Evolutionary conservation across 2,113 vertebrate genomes (phyloP).

Genomic region (Pollachius pollachius): DNA sequence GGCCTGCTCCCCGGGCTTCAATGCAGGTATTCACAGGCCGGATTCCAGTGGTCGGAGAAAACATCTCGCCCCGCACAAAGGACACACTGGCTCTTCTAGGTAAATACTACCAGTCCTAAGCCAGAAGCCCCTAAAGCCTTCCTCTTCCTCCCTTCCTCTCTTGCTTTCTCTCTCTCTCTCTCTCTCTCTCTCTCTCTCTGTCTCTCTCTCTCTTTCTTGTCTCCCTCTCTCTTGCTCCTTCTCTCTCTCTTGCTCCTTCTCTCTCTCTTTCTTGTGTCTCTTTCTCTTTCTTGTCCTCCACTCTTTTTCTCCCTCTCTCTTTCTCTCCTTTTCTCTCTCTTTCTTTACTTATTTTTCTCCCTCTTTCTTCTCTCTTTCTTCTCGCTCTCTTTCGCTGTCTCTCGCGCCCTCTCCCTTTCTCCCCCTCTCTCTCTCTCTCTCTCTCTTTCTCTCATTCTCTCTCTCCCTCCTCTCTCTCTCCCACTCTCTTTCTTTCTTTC

Average conservation of each 20-base stretch:
- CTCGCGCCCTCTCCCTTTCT: not conserved
- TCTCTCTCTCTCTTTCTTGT: constrained; percentile 8
- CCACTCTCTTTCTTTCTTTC: not conserved
- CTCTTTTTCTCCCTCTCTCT: not conserved
- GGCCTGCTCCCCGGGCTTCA: constrained; percentile 40
- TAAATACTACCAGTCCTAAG: constrained; percentile 59
- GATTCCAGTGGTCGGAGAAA: constrained; percentile 65
- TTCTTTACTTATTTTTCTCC: not conserved
- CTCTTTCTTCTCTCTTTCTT: not conserved
- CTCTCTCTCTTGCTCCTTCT: constrained; percentile 10
- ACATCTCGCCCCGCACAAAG: constrained; percentile 56
- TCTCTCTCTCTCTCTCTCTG: constrained; percentile 16
- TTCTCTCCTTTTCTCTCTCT: not conserved
- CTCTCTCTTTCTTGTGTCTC: constrained; percentile 24
- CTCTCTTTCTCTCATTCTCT: not conserved
- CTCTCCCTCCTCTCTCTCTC: not conserved
- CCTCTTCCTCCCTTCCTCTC: not conserved
- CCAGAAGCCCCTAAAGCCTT: constrained; percentile 17
- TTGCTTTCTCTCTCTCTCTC: not conserved
- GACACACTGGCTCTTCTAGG: constrained; percentile 69
- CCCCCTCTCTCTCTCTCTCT: not conserved
- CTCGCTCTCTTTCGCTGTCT: not conserved
- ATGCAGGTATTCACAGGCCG: constrained; percentile 72
- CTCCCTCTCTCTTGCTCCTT: constrained; percentile 17
- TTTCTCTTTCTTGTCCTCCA: constrained; percentile 7